Conservation (phyloP, 2,888 invertebrate species). For the Trichogramma evanescens region DNA sequence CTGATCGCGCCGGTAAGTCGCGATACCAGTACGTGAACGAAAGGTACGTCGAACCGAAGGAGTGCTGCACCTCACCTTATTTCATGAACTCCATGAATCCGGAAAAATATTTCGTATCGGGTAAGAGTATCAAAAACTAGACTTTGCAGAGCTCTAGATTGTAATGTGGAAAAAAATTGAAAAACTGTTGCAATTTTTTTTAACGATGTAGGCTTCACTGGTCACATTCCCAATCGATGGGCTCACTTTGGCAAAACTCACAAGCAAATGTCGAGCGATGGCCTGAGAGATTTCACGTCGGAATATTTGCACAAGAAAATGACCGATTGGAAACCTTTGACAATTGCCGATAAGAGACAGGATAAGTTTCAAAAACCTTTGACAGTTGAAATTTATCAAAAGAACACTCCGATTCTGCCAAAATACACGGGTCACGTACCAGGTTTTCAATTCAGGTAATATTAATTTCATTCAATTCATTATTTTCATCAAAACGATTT, state of each 20-base stretch:
- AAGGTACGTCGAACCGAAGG: slow-evolving; percentile 54
- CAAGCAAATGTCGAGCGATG: slow-evolving; percentile 62
- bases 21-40: slow-evolving; percentile 55
- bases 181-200: neutral
- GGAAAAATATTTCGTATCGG: slow-evolving; percentile 60
- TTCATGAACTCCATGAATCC: slow-evolving; percentile 60
- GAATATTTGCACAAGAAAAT: slow-evolving; percentile 66
- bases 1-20: slow-evolving; percentile 60
- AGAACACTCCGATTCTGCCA: slow-evolving; percentile 67
- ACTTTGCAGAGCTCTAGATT: neutral
- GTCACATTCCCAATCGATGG: slow-evolving; percentile 62
- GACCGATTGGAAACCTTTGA: slow-evolving; percentile 69
- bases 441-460: slow-evolving; percentile 62
- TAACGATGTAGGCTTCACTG: slow-evolving; percentile 54
- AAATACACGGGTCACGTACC: slow-evolving; percentile 75
- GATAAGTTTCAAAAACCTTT: slow-evolving; percentile 45
- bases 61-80: slow-evolving; percentile 58
- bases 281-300: slow-evolving; percentile 67
- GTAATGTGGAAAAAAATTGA: neutral
- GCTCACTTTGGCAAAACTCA: slow-evolving; percentile 59
- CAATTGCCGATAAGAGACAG: slow-evolving; percentile 52
- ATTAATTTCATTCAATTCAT: neutral
- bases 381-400: slow-evolving; percentile 62
- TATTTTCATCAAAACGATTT: neutral
- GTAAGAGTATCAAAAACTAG: slow-evolving; percentile 42